phyloP scores from a whole-genome alignment of 2,888 invertebrate genomes.

The Chrysotoxum bicinctum region DNA sequence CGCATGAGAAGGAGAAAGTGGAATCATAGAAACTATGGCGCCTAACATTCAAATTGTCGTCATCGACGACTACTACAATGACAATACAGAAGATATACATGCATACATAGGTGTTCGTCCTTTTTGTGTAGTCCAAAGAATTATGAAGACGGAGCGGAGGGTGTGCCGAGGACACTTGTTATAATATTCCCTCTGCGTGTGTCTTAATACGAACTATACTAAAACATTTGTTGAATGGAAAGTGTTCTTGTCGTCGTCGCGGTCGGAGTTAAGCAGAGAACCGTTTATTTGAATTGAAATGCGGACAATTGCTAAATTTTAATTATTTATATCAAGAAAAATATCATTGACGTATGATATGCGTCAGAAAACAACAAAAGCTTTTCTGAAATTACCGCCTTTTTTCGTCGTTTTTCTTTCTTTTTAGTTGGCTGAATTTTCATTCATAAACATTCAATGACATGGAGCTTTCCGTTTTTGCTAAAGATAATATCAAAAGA shows the following conservation, averaged over 20 bases:
- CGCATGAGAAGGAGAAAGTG: constrained; percentile 56
- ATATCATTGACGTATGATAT: background rate
- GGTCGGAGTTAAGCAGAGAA: background rate
- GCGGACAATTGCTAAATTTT: background rate
- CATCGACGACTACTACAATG: constrained; percentile 34
- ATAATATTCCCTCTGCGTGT: constrained; percentile 8
- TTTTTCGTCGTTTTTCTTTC: background rate
- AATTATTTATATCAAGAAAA: background rate
- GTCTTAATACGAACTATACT: background rate
- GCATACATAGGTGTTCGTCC: background rate
- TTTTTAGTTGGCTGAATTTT: constrained; percentile 12
- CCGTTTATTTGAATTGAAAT: background rate
- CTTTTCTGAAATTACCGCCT: background rate
- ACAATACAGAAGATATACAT: background rate
- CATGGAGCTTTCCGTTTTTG: constrained; percentile 39
- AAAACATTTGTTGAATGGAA: background rate
- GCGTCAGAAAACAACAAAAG: background rate
- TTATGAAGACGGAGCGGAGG: background rate
- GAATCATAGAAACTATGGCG: constrained; percentile 64
- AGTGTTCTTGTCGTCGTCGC: background rate
- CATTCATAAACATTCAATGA: constrained; percentile 60
- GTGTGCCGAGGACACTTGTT: background rate
- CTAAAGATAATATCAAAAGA: background rate
- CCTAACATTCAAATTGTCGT: constrained; percentile 55
- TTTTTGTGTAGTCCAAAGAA: background rate